A percentile compares a stretch with the other conserved stretches of the same genome.
Conservation (phyloP, 2,113 vertebrate genomes). For the Amia ocellicauda region DNA sequence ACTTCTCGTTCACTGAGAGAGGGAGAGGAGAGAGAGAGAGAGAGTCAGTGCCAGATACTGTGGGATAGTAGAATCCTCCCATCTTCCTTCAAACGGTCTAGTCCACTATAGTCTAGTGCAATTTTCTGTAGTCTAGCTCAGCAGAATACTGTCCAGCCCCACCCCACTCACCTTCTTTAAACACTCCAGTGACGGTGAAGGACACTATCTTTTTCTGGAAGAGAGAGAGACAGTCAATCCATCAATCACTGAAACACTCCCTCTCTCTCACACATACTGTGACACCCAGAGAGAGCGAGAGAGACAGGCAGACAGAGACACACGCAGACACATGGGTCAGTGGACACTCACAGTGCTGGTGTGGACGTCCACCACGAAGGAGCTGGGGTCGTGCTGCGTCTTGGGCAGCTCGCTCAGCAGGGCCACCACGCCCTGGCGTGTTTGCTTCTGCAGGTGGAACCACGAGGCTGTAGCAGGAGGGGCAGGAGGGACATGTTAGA, state of each 20-base stretch:
- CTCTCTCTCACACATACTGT: no score
- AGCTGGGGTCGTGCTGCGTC: no score
- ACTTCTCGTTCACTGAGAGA: slow-evolving; percentile 72
- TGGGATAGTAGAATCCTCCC: no score
- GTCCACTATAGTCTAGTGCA: no score
- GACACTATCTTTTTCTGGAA: slow-evolving; percentile 77
- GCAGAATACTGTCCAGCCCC: no score
- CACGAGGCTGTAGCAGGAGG: slow-evolving; percentile 56
- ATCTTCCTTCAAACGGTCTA: no score
- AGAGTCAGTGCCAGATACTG: not conserved
- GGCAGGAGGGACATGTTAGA: not conserved
- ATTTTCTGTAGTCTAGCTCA: no score
- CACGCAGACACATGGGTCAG: not conserved
- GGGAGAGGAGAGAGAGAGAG: no score
- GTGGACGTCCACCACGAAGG: slow-evolving; percentile 80
- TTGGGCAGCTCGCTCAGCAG: slow-evolving; percentile 83
- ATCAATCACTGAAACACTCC: no score
- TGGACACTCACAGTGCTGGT: slow-evolving; percentile 80
- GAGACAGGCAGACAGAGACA: not conserved
- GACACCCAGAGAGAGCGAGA: no score
- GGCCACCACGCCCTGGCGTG: slow-evolving; percentile 78
- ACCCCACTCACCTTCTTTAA: slow-evolving; percentile 82
- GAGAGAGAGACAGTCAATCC: no score
- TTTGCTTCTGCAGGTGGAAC: slow-evolving; percentile 77
- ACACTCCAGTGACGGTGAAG: slow-evolving; percentile 83